Base-by-base conservation (phyloP, 2,797 vertebrate species). In the Xenopus petersii region DNA sequence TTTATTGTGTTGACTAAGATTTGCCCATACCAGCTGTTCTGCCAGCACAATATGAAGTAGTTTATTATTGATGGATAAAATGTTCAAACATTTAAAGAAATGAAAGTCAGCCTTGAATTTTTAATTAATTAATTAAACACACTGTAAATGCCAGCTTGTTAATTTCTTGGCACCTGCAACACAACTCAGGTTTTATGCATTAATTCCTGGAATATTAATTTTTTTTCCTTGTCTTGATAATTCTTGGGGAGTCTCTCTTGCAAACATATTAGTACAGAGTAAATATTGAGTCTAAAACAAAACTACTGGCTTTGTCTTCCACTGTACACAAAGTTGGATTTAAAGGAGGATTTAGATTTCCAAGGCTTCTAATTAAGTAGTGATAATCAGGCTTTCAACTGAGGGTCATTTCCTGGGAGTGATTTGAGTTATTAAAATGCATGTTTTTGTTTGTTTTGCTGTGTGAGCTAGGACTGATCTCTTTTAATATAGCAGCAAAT, bases 251-350 rank as follows among this genome's bases (percentile, higher is more conserved):
- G 94, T 93, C 92, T 94, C 90, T 81, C 89, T 88, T 93, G 94
- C 93, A 94, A 94, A 95, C 93, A 92, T 91, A 94, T 93, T 93
- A 97, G 94, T 93, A 93, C 93, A 95, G 94, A 93, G 95, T 97
- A 99, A 99, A 99, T 98, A 98, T 98, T 99, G 95, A 96, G 96
- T 96, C 93, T 94, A 93, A 92, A 94, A 95, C 94, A 97, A 94
- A 93, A 92, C 88, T 92, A 89, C 87, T 58, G 87, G 88, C 90
- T 92, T 91, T 90, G 88, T 91, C 90, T 91, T 91, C 94, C 93
- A 92, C 82, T 91, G 90, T 93, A 92, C 87, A 91, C 89, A 88
- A 91, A 92, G 90, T 89, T 92, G 89, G 90, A 92, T 90, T 90
- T 92, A 89, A 89, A 86, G 84, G 86, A 85, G 91, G 91, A 94